A percentile compares a stretch with the other conserved stretches of the same genome.
Conservation (phyloP, 2,888 invertebrate species). For the Sialis fuliginosa region DNA sequence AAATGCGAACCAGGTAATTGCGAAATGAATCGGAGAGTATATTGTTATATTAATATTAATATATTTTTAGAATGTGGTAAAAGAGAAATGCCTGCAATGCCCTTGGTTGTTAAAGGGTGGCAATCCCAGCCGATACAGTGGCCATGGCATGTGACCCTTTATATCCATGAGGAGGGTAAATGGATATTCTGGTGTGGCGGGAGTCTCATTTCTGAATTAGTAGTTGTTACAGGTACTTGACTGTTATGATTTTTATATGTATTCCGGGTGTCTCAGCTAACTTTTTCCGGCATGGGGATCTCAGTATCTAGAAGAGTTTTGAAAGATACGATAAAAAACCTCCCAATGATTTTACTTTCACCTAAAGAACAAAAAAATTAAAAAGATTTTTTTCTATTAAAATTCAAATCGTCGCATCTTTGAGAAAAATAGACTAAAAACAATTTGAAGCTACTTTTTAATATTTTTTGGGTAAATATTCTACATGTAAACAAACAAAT, state of each 20-base stretch:
- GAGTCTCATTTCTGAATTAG: constrained; percentile 27
- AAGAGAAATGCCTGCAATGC: constrained; percentile 16
- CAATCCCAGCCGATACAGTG: constrained; percentile 21
- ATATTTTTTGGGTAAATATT: no score
- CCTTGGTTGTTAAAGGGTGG: constrained; percentile 25
- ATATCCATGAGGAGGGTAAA: constrained; percentile 21
- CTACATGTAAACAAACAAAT: no score
- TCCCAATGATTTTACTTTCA: no score
- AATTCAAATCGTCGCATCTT: no score
- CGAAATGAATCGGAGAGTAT: not conserved
- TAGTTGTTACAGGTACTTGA: constrained; percentile 20
- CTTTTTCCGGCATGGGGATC: no score
- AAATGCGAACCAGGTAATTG: constrained; percentile 21
- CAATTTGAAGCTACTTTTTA: no score
- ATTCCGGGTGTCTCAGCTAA: not conserved
- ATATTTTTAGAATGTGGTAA: constrained; percentile 21
- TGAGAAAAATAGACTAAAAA: no score
- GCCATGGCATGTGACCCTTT: constrained; percentile 40
- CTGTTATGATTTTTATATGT: not conserved
- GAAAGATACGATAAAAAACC: no score
- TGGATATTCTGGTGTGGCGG: constrained; percentile 37
- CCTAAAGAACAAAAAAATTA: no score
- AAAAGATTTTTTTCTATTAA: no score
- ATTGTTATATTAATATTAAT: constrained; percentile 1
- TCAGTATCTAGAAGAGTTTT: no score